phyloP scores from a whole-genome alignment of 1,140 invertebrate genomes.

The Drosophila pseudoobscura region DNA sequence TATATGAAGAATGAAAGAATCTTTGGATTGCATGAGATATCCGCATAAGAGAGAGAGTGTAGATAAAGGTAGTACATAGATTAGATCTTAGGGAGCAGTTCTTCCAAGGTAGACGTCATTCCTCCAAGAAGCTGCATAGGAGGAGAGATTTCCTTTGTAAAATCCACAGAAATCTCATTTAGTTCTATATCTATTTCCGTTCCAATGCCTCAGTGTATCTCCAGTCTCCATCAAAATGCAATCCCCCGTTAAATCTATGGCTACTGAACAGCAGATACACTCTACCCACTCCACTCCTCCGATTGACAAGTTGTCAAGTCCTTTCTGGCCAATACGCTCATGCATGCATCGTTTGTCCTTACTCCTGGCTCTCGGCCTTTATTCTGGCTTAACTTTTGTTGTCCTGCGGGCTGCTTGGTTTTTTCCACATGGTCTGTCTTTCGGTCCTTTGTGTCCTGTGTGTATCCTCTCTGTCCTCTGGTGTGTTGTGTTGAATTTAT shows the following conservation, averaged over 20 bases:
- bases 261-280: not conserved
- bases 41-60: too few relatives aligned
- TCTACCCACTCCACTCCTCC: slow-evolving; percentile 23
- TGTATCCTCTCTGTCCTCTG: not conserved
- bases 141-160: too few relatives aligned
- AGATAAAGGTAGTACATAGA: too few relatives aligned
- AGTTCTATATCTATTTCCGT: too few relatives aligned
- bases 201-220: not conserved
- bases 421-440: slow-evolving; percentile 48
- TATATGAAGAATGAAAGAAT: too few relatives aligned
- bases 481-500: slow-evolving; percentile 71
- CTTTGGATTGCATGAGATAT: too few relatives aligned
- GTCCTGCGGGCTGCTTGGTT: slow-evolving; percentile 73
- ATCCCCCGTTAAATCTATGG: not conserved
- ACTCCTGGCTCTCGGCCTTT: slow-evolving; percentile 28
- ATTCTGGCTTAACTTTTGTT: slow-evolving; percentile 79
- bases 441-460: slow-evolving; percentile 4
- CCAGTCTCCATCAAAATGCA: slow-evolving; percentile 1
- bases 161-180: too few relatives aligned
- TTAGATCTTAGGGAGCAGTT: too few relatives aligned
- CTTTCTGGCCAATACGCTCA: slow-evolving; percentile 31
- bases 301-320: slow-evolving; percentile 69
- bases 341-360: slow-evolving; percentile 20
- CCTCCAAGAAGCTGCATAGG: too few relatives aligned
- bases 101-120: too few relatives aligned